These are phyloP conservation scores for Stictonetta naevosa DNA, from an alignment of 2,113 vertebrate genomes.

Conservation along the genomic window DNA sequence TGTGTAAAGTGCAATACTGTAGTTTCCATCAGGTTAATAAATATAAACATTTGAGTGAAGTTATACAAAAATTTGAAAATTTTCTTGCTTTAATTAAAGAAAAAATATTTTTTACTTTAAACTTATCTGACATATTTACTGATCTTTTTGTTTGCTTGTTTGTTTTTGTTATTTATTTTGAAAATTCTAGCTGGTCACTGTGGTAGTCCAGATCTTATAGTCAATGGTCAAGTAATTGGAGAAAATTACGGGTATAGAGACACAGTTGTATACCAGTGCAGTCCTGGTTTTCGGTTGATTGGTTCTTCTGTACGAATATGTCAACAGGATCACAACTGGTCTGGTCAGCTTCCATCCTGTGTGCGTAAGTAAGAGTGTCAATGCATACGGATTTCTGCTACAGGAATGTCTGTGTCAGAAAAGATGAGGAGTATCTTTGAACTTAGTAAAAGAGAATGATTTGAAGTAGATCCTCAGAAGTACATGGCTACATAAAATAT, in stretches of 20 bases:
- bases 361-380: constrained; percentile 90
- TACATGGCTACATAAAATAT: not conserved
- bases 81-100: not conserved
- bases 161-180: not conserved
- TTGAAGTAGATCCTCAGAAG: not conserved
- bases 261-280: constrained; percentile 96
- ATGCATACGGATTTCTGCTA: fast-evolving
- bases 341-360: constrained; percentile 95
- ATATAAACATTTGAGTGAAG: not conserved
- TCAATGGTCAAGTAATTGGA: constrained; percentile 97
- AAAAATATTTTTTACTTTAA: not conserved
- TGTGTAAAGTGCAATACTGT: not conserved
- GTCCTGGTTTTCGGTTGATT: constrained; percentile 94
- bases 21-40: not conserved
- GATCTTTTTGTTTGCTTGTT: not conserved
- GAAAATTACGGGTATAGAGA: constrained; percentile 98
- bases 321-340: constrained; percentile 99
- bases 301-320: constrained; percentile 97
- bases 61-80: not conserved
- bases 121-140: not conserved
- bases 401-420: not conserved
- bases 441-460: not conserved
- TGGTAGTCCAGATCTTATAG: constrained; percentile 93
- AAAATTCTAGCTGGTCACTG: constrained; percentile 92
- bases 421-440: not conserved